phyloP scores from a whole-genome alignment of 2,888 invertebrate species.

The Ptilodon capucinus region DNA sequence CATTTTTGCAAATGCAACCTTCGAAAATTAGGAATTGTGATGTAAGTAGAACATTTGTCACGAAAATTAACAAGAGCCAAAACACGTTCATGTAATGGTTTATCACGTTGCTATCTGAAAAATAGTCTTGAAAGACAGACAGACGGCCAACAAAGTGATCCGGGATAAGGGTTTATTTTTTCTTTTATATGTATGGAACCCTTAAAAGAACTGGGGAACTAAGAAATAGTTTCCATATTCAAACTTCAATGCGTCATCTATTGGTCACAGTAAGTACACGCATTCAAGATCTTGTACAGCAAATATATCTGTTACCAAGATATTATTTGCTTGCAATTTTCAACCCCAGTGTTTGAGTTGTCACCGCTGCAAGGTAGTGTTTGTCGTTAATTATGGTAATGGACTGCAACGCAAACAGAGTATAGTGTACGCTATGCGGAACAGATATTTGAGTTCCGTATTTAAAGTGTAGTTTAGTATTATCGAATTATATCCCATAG shows the following conservation, averaged over 20 bases:
- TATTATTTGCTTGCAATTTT: constrained; percentile 66
- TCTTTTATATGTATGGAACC: no score
- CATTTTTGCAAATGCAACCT: no score
- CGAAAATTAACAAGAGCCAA: no score
- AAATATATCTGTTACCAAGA: constrained; percentile 31
- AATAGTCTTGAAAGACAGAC: no score
- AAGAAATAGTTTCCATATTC: no score
- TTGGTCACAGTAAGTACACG: constrained; percentile 3
- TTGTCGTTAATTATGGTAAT: constrained; percentile 76
- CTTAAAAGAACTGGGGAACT: no score
- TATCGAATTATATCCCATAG: not conserved
- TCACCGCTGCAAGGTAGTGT: constrained; percentile 62
- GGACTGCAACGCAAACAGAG: constrained; percentile 56
- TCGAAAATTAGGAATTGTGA: no score
- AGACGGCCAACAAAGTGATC: no score
- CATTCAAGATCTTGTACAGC: constrained; percentile 9
- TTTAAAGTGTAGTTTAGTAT: not conserved
- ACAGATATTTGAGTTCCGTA: constrained; percentile 36
- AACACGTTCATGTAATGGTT: no score
- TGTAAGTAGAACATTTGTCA: no score
- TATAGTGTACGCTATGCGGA: constrained; percentile 15
- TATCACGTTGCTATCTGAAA: no score
- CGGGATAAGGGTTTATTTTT: no score
- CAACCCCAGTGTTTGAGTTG: constrained; percentile 59
- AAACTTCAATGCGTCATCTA: constrained; percentile 30